Evolutionary conservation across 2,888 invertebrate species (phyloP).

Genomic region (Argyra leucocephala): DNA sequence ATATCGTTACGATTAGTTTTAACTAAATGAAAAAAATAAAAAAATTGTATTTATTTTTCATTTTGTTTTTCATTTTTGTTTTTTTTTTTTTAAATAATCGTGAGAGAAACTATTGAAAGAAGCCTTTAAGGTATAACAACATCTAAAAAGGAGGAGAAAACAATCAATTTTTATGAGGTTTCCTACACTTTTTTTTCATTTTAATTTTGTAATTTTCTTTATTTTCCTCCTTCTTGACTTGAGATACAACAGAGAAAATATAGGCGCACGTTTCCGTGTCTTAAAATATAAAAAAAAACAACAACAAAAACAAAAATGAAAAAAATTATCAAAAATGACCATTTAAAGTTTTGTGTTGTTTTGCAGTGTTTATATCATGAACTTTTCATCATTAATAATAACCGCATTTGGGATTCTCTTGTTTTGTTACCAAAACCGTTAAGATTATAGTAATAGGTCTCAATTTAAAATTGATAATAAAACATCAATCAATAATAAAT

Average conservation of each 20-base stretch:
- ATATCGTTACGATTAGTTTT: neutral
- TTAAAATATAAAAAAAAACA: neutral
- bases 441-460: neutral
- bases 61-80: no score
- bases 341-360: neutral
- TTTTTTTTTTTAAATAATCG: no score
- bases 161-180: neutral
- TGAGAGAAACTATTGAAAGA: neutral
- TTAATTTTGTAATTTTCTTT: neutral
- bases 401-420: neutral
- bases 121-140: neutral
- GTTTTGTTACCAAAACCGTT: neutral
- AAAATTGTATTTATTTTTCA: no score
- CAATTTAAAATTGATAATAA: slow-evolving; percentile 2
- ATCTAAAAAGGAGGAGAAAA: no score
- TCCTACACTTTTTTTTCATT: neutral
- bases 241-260: neutral
- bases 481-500: slow-evolving; percentile 1
- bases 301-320: neutral
- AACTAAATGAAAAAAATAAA: no score
- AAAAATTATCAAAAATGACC: neutral
- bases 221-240: neutral
- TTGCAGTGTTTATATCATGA: neutral
- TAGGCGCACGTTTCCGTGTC: slow-evolving; percentile 4
- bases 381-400: neutral